These are phyloP conservation scores for Clunio marinus DNA, from an alignment of 2,888 invertebrate genomes.

Conservation along the genomic window DNA sequence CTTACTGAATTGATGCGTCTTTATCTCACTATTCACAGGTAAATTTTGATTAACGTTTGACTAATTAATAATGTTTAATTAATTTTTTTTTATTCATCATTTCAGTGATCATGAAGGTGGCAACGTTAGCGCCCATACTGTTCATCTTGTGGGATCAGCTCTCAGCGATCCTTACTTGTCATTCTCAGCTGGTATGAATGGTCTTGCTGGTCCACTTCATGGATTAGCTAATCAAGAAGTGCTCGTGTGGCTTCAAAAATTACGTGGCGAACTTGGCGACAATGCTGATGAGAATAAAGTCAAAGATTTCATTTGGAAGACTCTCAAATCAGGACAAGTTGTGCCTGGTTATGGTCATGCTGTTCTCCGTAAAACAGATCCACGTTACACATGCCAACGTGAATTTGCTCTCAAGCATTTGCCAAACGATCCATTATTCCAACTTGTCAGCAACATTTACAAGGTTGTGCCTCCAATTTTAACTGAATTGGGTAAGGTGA, in stretches of 20 bases:
- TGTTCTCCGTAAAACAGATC: slow-evolving; percentile 84
- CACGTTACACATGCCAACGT: slow-evolving; percentile 72
- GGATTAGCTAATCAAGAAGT: slow-evolving; percentile 91
- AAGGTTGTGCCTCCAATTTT: slow-evolving; percentile 79
- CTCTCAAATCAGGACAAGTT: slow-evolving; percentile 77
- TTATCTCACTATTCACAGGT: slow-evolving; percentile 75
- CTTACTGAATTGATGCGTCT: slow-evolving; percentile 81
- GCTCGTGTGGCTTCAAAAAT: slow-evolving; percentile 87
- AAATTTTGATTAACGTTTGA: slow-evolving; percentile 30
- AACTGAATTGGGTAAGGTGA: slow-evolving; percentile 77
- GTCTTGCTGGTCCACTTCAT: slow-evolving; percentile 83
- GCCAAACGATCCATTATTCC: slow-evolving; percentile 74
- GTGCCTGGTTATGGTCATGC: slow-evolving; percentile 89
- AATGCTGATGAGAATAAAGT: slow-evolving; percentile 84
- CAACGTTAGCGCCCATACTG: slow-evolving; percentile 86
- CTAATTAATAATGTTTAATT: background rate
- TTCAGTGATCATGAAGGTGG: slow-evolving; percentile 77
- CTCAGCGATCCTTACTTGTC: slow-evolving; percentile 82
- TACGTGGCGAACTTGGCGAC: slow-evolving; percentile 79
- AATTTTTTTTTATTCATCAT: slow-evolving; percentile 14
- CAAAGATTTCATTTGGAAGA: slow-evolving; percentile 96
- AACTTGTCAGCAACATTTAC: slow-evolving; percentile 75
- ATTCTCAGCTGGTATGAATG: slow-evolving; percentile 81
- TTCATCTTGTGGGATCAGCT: slow-evolving; percentile 81
- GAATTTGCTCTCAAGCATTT: slow-evolving; percentile 83